phyloP scores from a whole-genome alignment of 2,888 invertebrate genomes.

The Calameuta pallipes region DNA sequence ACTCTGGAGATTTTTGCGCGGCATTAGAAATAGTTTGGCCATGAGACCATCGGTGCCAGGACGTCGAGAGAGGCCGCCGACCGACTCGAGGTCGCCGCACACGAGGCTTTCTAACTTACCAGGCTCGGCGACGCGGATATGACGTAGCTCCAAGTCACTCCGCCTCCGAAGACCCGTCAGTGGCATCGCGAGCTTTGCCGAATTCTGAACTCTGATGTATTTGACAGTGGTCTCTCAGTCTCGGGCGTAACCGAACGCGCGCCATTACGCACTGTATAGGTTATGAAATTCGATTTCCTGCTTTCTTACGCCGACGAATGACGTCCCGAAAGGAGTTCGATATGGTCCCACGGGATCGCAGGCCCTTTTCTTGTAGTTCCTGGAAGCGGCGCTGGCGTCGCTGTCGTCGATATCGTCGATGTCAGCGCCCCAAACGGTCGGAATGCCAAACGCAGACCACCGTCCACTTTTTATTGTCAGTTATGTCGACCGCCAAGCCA shows the following conservation, averaged over 20 bases:
- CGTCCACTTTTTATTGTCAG: conserved; percentile 54
- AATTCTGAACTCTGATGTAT: neutral
- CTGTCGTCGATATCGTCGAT: neutral
- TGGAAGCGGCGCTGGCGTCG: neutral
- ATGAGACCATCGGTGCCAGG: conserved; percentile 36
- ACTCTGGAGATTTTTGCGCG: conserved; percentile 15
- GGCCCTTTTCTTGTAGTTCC: neutral
- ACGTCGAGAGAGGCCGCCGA: neutral
- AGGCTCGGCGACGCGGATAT: conserved; percentile 5
- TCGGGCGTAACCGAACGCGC: neutral
- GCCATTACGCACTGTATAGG: neutral
- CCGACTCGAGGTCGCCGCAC: conserved; percentile 23
- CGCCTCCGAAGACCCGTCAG: neutral
- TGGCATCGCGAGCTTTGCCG: neutral
- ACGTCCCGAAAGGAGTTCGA: neutral
- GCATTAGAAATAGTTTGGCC: conserved; percentile 55
- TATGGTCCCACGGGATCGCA: neutral
- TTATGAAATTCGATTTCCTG: neutral
- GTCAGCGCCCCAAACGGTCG: neutral
- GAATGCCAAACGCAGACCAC: neutral
- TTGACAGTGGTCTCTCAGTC: neutral
- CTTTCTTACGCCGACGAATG: neutral
- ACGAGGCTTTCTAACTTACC: conserved; percentile 9
- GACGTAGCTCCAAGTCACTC: neutral
- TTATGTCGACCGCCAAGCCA: conserved; percentile 39